These are phyloP conservation scores for Eriocheir sinensis DNA, from an alignment of 1,140 invertebrate genomes.

Conservation along the genomic window DNA sequence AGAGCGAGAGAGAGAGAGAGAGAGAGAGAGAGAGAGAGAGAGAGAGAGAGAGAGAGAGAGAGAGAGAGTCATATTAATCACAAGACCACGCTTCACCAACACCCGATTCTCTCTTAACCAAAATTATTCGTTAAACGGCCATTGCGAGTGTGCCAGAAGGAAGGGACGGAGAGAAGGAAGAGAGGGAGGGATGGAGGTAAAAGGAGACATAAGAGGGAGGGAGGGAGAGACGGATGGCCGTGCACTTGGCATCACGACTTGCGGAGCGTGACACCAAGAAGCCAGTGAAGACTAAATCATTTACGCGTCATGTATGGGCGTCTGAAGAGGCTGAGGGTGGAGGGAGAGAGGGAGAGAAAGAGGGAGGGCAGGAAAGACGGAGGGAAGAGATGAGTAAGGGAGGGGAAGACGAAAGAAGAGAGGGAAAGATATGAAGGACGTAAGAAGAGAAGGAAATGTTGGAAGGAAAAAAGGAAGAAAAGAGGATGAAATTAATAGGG, in stretches of 20 bases:
- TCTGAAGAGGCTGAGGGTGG: not conserved
- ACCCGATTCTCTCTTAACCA: constrained; percentile 57
- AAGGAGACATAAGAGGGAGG: too few species aligned
- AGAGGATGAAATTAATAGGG: too few species aligned
- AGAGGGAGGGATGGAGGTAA: too few species aligned
- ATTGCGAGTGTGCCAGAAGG: constrained; percentile 58
- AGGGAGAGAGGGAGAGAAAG: not conserved
- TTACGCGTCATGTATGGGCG: not conserved
- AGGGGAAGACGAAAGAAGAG: not conserved
- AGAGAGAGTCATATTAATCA: constrained; percentile 28
- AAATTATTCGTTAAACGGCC: constrained; percentile 76
- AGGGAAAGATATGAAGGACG: not conserved
- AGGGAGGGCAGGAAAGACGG: not conserved
- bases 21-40: too few species aligned
- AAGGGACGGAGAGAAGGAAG: constrained; percentile 30
- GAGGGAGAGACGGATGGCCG: constrained; percentile 32
- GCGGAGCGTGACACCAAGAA: constrained; percentile 54
- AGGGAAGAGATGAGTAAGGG: not conserved
- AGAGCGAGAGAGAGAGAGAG: not conserved
- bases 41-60: too few species aligned
- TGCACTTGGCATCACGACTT: constrained; percentile 67
- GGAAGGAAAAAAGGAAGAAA: not conserved
- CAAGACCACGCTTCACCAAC: constrained; percentile 39
- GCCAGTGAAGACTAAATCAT: constrained; percentile 38
- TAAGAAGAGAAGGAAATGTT: not conserved